Evolutionary conservation across 2,888 invertebrate genomes (phyloP).

Genomic region (Antheraea yamamai): DNA sequence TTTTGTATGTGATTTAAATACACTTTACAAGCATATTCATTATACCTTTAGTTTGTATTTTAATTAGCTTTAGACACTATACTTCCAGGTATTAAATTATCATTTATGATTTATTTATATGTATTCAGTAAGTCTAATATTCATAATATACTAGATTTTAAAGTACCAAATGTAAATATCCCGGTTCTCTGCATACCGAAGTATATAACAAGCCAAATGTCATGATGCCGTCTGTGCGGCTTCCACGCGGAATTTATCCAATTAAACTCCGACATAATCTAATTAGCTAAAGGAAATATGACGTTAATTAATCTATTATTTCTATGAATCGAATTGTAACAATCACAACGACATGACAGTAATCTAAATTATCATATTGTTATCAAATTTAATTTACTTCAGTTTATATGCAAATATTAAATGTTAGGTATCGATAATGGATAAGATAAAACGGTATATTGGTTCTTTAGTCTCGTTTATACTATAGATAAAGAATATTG

Average conservation of each 20-base stretch:
- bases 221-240: background rate
- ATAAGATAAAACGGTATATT: slow-evolving; percentile 9
- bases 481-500: slow-evolving; percentile 5
- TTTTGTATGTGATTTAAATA: too few species aligned
- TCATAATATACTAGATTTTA: background rate
- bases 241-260: slow-evolving; percentile 15
- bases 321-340: slow-evolving; percentile 1
- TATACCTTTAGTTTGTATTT: too few species aligned
- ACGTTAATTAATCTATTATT: background rate
- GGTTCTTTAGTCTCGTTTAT: background rate
- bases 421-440: background rate
- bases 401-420: background rate
- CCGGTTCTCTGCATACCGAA: background rate
- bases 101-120: too few species aligned
- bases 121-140: background rate
- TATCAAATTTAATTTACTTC: background rate
- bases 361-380: background rate
- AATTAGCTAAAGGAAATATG: background rate
- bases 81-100: background rate
- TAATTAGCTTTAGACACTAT: too few species aligned
- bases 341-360: background rate
- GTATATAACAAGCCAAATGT: background rate
- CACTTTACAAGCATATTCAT: too few species aligned
- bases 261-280: background rate
- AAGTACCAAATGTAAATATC: background rate